Percentiles rank a stretch among this genome's conserved stretches.
phyloP scores from a whole-genome alignment of 1,140 invertebrate species.

The Drosophila paulistorum region DNA sequence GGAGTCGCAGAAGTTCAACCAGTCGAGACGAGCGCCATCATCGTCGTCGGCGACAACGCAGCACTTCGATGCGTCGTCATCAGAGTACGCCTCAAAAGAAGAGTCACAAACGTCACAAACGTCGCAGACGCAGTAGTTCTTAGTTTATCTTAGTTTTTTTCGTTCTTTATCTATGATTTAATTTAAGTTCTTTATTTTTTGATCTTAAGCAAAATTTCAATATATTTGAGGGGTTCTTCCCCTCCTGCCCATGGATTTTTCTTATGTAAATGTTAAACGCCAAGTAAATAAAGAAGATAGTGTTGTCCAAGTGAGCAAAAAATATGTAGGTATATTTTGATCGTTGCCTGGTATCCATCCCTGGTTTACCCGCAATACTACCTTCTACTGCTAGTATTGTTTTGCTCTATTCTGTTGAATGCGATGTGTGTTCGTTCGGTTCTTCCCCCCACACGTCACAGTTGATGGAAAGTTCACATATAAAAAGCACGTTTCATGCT shows the following conservation, averaged over 20 bases:
- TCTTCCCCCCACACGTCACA: constrained; percentile 11
- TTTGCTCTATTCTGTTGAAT: constrained; percentile 1
- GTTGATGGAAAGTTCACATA: constrained; percentile 11
- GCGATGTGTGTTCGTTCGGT: not conserved
- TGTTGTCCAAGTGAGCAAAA: constrained; percentile 6
- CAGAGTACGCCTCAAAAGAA: constrained; percentile 50
- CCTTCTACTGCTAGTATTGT: too few species aligned
- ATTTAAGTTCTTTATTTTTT: constrained; percentile 1
- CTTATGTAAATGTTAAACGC: constrained; percentile 30
- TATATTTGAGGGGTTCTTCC: constrained; percentile 26
- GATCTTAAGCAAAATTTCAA: not conserved
- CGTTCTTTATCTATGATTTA: constrained; percentile 34
- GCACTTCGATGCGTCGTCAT: constrained; percentile 10
- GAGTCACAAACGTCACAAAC: constrained; percentile 66
- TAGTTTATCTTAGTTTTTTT: not conserved
- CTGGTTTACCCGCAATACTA: too few species aligned
- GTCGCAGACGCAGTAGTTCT: constrained; percentile 54
- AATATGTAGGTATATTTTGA: not conserved
- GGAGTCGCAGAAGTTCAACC: constrained; percentile 22
- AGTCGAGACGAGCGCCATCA: constrained; percentile 16
- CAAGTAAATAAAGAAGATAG: constrained; percentile 1
- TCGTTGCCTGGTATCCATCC: too few species aligned
- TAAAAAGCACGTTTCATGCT: constrained; percentile 32
- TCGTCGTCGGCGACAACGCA: constrained; percentile 40
- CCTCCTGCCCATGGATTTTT: not conserved